Percentiles rank a stretch among this genome's conserved stretches.
Conservation (phyloP, 92 coral and sea anemone genomes). For the Zoanthus solanderi region DNA sequence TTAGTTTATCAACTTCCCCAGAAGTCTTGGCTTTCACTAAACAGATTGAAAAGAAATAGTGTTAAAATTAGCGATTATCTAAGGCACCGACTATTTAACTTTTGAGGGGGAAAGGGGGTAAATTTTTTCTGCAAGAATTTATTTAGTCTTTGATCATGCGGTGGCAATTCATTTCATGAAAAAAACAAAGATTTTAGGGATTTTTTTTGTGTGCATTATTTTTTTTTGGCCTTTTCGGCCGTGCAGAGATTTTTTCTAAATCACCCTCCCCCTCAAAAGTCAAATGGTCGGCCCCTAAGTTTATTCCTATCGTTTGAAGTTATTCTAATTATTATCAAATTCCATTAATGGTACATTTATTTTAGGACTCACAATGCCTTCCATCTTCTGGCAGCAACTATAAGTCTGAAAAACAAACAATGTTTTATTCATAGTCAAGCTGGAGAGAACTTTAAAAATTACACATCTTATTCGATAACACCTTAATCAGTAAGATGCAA, state of each 20-base stretch:
- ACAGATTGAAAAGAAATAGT: neutral
- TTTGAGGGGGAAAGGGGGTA: too few species aligned
- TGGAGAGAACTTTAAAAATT: neutral
- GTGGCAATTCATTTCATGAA: too few species aligned
- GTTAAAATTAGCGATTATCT: neutral
- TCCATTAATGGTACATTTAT: neutral
- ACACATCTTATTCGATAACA: too few species aligned
- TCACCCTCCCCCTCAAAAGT: too few species aligned
- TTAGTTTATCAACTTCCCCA: neutral
- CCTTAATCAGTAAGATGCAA: too few species aligned
- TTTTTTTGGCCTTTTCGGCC: too few species aligned
- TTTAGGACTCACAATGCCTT: neutral
- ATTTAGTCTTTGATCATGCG: too few species aligned
- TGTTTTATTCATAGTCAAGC: neutral
- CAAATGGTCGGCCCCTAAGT: neutral
- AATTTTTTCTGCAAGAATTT: too few species aligned
- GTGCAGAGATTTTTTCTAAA: too few species aligned
- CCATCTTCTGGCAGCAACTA: neutral
- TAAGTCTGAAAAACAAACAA: neutral
- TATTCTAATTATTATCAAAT: neutral
- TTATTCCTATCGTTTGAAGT: neutral
- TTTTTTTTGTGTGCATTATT: too few species aligned
- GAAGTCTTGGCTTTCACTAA: neutral
- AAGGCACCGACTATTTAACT: too few species aligned
- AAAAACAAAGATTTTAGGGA: too few species aligned